These are phyloP conservation scores for Hyposoter dolosus DNA, from an alignment of 2,888 invertebrate genomes.

Conservation along the genomic window DNA sequence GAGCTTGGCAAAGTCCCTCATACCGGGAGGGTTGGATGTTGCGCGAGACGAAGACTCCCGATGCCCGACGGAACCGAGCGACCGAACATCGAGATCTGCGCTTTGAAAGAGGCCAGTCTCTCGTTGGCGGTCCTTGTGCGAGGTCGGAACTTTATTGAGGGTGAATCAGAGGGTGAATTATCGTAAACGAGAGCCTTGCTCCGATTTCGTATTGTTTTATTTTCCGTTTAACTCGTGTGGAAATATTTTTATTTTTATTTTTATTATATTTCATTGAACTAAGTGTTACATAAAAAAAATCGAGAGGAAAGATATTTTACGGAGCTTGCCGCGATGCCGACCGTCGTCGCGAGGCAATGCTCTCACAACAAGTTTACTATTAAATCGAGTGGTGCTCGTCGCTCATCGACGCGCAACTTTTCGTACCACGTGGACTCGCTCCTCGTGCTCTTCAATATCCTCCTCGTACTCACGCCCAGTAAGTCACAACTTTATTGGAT, in stretches of 20 bases:
- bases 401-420: constrained; percentile 65
- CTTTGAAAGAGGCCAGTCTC: constrained; percentile 75
- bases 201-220: constrained; percentile 10
- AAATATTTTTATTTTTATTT: not conserved
- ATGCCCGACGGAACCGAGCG: constrained; percentile 72
- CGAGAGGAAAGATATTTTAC: not conserved
- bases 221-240: not conserved
- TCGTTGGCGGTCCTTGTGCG: constrained; percentile 77
- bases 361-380: constrained; percentile 65
- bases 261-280: constrained; percentile 19
- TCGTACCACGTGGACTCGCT: constrained; percentile 75
- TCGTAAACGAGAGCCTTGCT: constrained; percentile 13
- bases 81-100: constrained; percentile 71
- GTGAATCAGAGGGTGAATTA: constrained; percentile 15
- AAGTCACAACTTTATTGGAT: constrained; percentile 63
- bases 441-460: constrained; percentile 74
- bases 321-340: constrained; percentile 71
- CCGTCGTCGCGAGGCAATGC: constrained; percentile 66
- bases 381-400: constrained; percentile 56
- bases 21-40: constrained; percentile 58
- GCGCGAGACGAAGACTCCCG: constrained; percentile 74
- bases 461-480: constrained; percentile 72
- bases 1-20: constrained; percentile 66
- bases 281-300: not conserved
- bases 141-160: constrained; percentile 64